phyloP scores from a whole-genome alignment of 1,140 invertebrate species.

The Cotesia vestalis region DNA sequence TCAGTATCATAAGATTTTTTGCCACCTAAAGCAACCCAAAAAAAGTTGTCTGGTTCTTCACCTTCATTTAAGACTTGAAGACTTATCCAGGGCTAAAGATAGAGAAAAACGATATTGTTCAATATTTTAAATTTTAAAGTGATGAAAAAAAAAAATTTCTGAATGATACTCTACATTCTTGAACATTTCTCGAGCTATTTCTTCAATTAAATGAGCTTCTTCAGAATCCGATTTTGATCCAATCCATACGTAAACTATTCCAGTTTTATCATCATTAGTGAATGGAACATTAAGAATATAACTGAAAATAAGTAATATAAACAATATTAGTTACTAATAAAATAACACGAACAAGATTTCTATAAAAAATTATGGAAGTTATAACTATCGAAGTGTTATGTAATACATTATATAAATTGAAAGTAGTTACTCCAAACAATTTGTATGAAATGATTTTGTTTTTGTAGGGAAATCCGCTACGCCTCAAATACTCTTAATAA shows the following conservation, averaged over 20 bases:
- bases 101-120: not conserved
- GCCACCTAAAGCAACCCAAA: constrained; percentile 95
- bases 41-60: constrained; percentile 98
- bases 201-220: constrained; percentile 87
- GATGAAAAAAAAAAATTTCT: constrained; percentile 23
- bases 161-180: constrained; percentile 71
- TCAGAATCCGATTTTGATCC: constrained; percentile 89
- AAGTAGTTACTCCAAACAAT: too few species aligned
- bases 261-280: constrained; percentile 87
- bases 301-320: constrained; percentile 66
- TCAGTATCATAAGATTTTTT: constrained; percentile 91
- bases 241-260: constrained; percentile 98
- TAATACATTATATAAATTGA: too few species aligned
- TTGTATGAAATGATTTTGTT: too few species aligned
- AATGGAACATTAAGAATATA: constrained; percentile 97
- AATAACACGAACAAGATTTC: too few species aligned
- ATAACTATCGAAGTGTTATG: too few species aligned
- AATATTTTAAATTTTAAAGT: constrained; percentile 20
- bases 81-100: constrained; percentile 78
- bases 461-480: too few species aligned
- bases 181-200: constrained; percentile 94
- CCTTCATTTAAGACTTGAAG: constrained; percentile 92
- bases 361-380: too few species aligned
- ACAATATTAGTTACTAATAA: constrained; percentile 55
- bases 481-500: too few species aligned